These are phyloP conservation scores for Cosmorhoe ocellata DNA, from an alignment of 2,888 invertebrate species.

Conservation along the genomic window DNA sequence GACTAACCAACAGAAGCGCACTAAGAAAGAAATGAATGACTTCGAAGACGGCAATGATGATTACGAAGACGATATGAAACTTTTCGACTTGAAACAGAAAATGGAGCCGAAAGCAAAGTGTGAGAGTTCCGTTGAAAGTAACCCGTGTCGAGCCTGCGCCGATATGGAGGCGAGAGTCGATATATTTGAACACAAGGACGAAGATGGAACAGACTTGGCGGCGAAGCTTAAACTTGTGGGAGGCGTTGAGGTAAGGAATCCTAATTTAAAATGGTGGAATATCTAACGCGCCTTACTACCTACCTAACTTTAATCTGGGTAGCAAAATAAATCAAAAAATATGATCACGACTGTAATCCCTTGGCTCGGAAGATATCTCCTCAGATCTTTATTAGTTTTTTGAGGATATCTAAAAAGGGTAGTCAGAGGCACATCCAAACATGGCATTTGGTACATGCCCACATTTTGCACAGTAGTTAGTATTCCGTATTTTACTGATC, in stretches of 20 bases:
- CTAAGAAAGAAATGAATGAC: conserved; percentile 34
- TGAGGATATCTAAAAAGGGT: too few relatives aligned
- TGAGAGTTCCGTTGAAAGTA: conserved; percentile 45
- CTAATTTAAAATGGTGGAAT: too few relatives aligned
- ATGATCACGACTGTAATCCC: too few relatives aligned
- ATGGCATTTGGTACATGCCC: too few relatives aligned
- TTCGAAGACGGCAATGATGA: conserved; percentile 47
- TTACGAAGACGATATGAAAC: conserved; percentile 68
- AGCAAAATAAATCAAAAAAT: too few relatives aligned
- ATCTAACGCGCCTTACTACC: too few relatives aligned
- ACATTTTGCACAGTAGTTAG: too few relatives aligned
- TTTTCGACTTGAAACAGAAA: conserved; percentile 65
- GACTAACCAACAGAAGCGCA: conserved; percentile 37
- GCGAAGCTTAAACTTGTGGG: conserved; percentile 59
- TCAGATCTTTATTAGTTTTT: too few relatives aligned
- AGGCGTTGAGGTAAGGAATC: conserved; percentile 60
- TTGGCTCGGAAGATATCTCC: too few relatives aligned
- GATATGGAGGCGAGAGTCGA: conserved; percentile 56
- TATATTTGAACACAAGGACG: conserved; percentile 57
- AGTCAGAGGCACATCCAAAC: too few relatives aligned
- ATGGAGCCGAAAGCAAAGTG: conserved; percentile 52
- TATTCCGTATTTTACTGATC: too few relatives aligned
- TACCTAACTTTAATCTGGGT: too few relatives aligned
- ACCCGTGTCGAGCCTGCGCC: conserved; percentile 61
- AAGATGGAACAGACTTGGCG: conserved; percentile 57